A percentile compares a stretch with the other conserved stretches of the same genome.
Conservation (phyloP, 1,140 invertebrate genomes). For the Drosophila obscura region DNA sequence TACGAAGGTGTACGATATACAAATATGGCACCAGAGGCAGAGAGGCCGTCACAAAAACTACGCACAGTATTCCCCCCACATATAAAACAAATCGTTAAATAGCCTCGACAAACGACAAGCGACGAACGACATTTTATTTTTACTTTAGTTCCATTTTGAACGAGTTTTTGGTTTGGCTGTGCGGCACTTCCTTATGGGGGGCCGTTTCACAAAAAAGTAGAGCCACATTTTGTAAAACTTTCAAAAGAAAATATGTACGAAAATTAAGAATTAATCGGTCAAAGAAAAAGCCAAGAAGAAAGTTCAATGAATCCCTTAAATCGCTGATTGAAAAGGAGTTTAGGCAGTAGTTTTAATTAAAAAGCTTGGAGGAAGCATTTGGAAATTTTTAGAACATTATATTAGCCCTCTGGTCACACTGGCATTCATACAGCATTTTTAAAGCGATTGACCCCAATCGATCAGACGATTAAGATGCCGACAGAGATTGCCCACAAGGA, state of each 20-base stretch:
- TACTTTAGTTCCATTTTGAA: constrained; percentile 43
- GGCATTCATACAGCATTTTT: background rate
- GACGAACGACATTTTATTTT: constrained; percentile 17
- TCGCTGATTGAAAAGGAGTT: too few relatives aligned
- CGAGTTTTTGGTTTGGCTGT: background rate
- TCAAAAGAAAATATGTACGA: constrained; percentile 5
- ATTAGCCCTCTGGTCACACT: constrained; percentile 3
- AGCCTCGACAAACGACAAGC: constrained; percentile 16
- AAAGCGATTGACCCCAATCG: background rate
- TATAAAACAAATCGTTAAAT: constrained; percentile 45
- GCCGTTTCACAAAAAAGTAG: constrained; percentile 7
- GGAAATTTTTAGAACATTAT: background rate
- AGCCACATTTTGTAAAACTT: background rate
- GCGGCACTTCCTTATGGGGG: constrained; percentile 63
- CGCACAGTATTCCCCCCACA: constrained; percentile 6
- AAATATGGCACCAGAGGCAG: constrained; percentile 24
- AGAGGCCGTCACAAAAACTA: constrained; percentile 7
- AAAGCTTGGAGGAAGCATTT: too few relatives aligned
- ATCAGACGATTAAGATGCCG: too few relatives aligned
- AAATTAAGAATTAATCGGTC: too few relatives aligned
- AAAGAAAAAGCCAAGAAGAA: background rate
- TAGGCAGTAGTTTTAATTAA: too few relatives aligned
- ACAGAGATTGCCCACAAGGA: too few relatives aligned
- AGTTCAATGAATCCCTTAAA: too few relatives aligned
- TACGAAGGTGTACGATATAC: constrained; percentile 5